Base-by-base conservation (phyloP, 2,888 invertebrate genomes). In the Aleiodes testaceus region DNA sequence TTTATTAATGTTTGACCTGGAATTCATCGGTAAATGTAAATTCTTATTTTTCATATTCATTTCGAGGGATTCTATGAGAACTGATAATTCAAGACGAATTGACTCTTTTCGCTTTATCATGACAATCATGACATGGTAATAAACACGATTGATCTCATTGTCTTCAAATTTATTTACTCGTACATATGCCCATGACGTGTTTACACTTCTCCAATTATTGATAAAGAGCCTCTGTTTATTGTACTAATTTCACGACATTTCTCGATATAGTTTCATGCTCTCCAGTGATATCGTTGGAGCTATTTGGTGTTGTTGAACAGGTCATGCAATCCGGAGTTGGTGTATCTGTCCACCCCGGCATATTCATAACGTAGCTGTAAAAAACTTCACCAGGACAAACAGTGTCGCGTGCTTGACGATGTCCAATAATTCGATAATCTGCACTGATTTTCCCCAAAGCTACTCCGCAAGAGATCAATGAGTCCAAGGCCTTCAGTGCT, bases 381-480 rank as follows among this genome's bases (percentile, higher is more conserved):
- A 88, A 79, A 0, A 55, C 66, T 9, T 84, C 78, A 2, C 88
- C 88, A 2, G 88, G 88, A 67, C 88, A 88, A 4, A 76, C 75
- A 0, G 88, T 88, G 2, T 74, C 53, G 0, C 81, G 78, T 0
- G 79, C 83, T 74, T 88, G 88, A 3, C 88, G 79, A 67, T 88
- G 88, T 0, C 88, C 88, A 18, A 88, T 81, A 2, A 87, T 66
- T 0, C 77, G 77, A 71, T 87, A 87, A 36, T 82, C 74, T 0
- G 69, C 12, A 0, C 74, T 76, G 53, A 89, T 82, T 73, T 86
- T 86, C 1, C 82, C 81, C 16, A 79, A 55, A 2, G 77, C 70
- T 2, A 87, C 78, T 5, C 87, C 88, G 68, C 85, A 87, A 0
- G 74, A 66, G 16, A 88, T 87, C 30, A 88, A 75, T 1, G 71